Base-by-base conservation (phyloP, 2,888 invertebrate genomes). In the Mesorhabditis sp. region DNA sequence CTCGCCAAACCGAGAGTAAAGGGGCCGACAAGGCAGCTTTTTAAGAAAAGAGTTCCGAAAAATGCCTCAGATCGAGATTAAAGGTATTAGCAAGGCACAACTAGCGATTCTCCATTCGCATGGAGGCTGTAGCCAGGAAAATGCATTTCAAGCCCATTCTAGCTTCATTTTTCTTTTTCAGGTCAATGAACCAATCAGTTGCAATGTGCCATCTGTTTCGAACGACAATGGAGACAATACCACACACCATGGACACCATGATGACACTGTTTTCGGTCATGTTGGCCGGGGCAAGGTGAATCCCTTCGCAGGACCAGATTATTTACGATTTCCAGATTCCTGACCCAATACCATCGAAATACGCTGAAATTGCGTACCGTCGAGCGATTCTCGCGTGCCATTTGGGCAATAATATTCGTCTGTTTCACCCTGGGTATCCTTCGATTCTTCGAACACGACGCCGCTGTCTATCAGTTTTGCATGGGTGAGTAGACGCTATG, bases 191-290 rank as follows among this genome's bases (percentile, higher is more conserved):
- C 67, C 84, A 83, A 70, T 83, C 84, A 5, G 65, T 81, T 10
- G 79, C 74, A 4, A 83, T 84, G 84, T 84, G 84, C 71, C 84
- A 84, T 72, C 69, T 84, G 67, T 84, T 81, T 67, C 80, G 84
- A 68, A 83, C 82, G 4, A 76, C 82, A 41, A 84, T 84, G 83
- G 81, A 83, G 70, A 79, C 80, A 3, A 72, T 84, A 61, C 84
- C 84, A 3, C 84, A 84, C 69, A 80, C 82, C 62, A 78, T 75
- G 4, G 84, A 84, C 71, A 82, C 84, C 2, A 82, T 84, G 82
- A 83, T 84, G 82, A 84, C 84, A 7, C 69, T 83, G 4, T 84
- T 82, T 71, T 76, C 79, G 15, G 82, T 83, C 62, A 76, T 84
- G 10, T 71, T 84, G 13, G 84, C 84, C 3, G 83, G 78, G 5